phyloP scores from a whole-genome alignment of 2,797 vertebrate genomes.

The Tokudaia muenninki region DNA sequence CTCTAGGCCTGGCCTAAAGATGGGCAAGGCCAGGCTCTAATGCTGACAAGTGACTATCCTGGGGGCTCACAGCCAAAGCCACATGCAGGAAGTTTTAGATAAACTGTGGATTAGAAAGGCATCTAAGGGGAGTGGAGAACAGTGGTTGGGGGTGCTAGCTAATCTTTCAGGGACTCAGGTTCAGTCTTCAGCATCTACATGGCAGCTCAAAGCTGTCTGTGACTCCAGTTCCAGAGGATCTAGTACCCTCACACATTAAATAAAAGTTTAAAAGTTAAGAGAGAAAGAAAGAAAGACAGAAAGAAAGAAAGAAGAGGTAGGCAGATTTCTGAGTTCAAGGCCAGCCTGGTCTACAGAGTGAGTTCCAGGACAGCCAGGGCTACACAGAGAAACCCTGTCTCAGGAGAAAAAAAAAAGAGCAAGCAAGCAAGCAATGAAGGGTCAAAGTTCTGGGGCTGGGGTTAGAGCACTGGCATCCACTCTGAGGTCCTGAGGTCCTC shows the following conservation, averaged over 20 bases:
- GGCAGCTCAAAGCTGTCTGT: neutral
- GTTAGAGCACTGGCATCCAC: neutral
- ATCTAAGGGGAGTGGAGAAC: neutral
- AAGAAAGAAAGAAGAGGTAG: neutral
- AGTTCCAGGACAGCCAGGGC: too few relatives aligned
- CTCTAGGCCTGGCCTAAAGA: neutral
- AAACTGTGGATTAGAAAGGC: neutral
- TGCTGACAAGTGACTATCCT: neutral
- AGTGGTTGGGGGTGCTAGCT: neutral
- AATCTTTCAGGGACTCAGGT: neutral
- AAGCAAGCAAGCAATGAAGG: neutral
- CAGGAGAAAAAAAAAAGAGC: too few relatives aligned
- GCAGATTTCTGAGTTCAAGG: too few relatives aligned
- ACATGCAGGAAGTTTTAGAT: neutral
- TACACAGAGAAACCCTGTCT: too few relatives aligned
- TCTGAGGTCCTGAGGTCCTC: neutral
- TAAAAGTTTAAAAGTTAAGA: neutral
- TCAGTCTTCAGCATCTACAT: neutral
- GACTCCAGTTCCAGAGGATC: neutral
- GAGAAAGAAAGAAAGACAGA: neutral
- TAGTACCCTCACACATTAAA: neutral
- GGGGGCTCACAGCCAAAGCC: neutral
- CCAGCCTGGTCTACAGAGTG: too few relatives aligned
- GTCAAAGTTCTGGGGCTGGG: neutral
- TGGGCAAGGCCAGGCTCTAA: neutral